A percentile compares a stretch with the other conserved stretches of the same genome.
These are phyloP conservation scores for Parazoanthus darwini DNA, from an alignment of 92 coral and sea anemone genomes.

Conservation along the genomic window DNA sequence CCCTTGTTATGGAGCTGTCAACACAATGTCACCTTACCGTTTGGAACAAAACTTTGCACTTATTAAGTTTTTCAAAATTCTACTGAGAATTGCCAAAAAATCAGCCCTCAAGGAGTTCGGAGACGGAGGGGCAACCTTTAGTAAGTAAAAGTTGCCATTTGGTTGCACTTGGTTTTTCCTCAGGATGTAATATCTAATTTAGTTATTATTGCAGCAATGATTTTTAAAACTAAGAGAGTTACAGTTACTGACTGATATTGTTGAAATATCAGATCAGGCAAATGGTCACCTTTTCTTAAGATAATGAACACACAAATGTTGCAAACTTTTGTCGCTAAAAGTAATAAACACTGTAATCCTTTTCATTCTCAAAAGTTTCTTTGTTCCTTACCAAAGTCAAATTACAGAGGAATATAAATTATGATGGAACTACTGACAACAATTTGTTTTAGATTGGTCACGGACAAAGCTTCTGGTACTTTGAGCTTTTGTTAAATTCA, in stretches of 20 bases:
- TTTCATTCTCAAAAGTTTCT: neutral
- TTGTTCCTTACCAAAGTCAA: neutral
- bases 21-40: neutral
- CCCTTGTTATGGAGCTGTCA: neutral
- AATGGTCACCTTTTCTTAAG: neutral
- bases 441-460: neutral
- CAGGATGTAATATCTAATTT: neutral
- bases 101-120: neutral
- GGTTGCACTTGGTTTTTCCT: neutral
- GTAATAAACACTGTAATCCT: neutral
- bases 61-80: too few relatives aligned
- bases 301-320: neutral
- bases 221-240: too few relatives aligned
- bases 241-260: neutral
- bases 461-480: too few relatives aligned
- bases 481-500: too few relatives aligned
- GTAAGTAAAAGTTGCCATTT: neutral
- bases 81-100: neutral
- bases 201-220: too few relatives aligned
- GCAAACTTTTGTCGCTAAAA: neutral
- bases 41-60: neutral
- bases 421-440: too few relatives aligned
- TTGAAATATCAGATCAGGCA: too few relatives aligned
- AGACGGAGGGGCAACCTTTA: too few relatives aligned
- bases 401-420: neutral